phyloP scores from a whole-genome alignment of 2,113 vertebrate species.

The Capra hircus region DNA sequence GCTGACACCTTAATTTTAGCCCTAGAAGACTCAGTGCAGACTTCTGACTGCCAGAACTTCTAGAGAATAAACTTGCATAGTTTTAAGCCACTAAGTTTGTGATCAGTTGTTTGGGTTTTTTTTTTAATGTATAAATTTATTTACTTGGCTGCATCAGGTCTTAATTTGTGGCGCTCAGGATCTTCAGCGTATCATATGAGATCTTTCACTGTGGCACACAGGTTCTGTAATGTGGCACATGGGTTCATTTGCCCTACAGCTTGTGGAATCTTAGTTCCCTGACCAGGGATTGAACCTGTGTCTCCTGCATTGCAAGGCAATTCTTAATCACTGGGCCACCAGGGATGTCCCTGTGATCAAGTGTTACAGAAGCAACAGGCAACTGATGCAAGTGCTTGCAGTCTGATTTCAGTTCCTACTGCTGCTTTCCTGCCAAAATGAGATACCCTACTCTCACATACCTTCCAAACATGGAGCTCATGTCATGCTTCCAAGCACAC shows the following conservation, averaged over 20 bases:
- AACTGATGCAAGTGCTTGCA: neutral
- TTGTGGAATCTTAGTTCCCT: neutral
- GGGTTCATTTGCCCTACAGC: neutral
- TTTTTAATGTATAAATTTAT: neutral
- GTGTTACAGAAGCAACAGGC: neutral
- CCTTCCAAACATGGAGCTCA: neutral
- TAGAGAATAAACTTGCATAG: neutral
- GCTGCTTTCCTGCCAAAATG: neutral
- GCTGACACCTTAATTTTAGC: neutral
- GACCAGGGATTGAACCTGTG: neutral
- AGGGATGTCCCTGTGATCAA: neutral
- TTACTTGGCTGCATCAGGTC: neutral
- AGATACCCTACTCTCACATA: neutral
- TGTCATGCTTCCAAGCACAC: neutral
- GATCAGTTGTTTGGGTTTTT: neutral
- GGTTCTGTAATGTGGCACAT: neutral
- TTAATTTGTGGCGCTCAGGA: neutral
- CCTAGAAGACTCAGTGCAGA: neutral
- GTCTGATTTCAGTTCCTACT: neutral
- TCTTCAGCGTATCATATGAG: neutral
- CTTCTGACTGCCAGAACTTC: neutral
- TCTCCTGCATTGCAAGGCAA: neutral
- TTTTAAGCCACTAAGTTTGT: neutral
- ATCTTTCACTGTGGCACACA: neutral
- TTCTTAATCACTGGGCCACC: neutral